Evolutionary conservation across 2,113 vertebrate genomes (phyloP).

Genomic region (Nycticryphes semicollaris): DNA sequence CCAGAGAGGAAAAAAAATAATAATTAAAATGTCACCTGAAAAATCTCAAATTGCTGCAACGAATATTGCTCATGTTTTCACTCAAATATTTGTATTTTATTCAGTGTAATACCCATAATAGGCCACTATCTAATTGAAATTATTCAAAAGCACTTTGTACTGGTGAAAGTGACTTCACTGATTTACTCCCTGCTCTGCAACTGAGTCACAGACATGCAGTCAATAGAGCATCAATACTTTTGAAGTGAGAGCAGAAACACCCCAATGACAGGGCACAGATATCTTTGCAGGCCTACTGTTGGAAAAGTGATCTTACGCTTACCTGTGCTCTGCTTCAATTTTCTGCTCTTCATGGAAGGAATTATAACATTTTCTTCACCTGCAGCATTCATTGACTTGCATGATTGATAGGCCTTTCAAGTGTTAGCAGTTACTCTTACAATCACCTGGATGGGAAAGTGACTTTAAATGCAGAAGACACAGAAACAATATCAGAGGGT

Average conservation of each 20-base stretch:
- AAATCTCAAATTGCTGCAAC: neutral
- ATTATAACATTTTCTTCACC: neutral
- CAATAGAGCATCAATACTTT: neutral
- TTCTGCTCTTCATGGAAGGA: neutral
- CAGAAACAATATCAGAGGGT: accelerated
- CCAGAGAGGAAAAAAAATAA: neutral
- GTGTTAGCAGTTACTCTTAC: neutral
- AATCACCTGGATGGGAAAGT: neutral
- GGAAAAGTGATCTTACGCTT: neutral
- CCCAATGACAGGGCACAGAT: neutral
- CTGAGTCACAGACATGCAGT: neutral
- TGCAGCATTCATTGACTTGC: neutral
- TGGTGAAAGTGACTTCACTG: neutral
- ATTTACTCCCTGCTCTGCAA: neutral
- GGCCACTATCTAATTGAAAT: neutral
- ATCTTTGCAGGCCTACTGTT: neutral
- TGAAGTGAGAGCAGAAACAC: neutral
- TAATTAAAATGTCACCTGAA: accelerated
- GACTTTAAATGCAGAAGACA: neutral
- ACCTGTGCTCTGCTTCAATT: neutral
- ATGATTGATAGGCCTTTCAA: neutral
- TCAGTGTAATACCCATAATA: neutral
- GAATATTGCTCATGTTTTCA: neutral
- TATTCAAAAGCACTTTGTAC: neutral
- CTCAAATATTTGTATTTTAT: neutral